Base-by-base conservation (phyloP, 2,113 vertebrate species). In the Taurulus bubalis region DNA sequence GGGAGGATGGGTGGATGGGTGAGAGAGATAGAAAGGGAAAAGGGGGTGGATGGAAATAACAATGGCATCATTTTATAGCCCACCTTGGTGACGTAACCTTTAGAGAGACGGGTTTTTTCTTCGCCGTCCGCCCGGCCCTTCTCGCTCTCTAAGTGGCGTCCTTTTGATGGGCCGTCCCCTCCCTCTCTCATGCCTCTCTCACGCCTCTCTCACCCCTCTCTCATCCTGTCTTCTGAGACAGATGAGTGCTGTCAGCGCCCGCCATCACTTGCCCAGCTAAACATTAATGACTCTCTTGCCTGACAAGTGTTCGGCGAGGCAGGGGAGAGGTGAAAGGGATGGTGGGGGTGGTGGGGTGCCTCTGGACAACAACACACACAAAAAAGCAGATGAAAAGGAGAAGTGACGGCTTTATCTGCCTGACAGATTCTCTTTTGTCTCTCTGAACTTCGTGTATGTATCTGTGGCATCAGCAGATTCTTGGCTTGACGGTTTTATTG, bases 401-500 rank as follows among this genome's bases (percentile, higher is more conserved):
- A 86, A 92, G 80, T 90, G 90, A 93, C 84, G 91, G 79, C 91
- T 90, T 90, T 83, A 87, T 93, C 87, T 85, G 88, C 85, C 70
- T 94, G 94, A 92, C 91, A 94, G 89, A 82, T 85, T 83, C 89
- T 76, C 88, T 89, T 92, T 94, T 93, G 91, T 94, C 89, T 89
- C 63, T 82, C 83, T 85, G 78, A 91, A 89, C 80, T 88, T 93
- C 59, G 64, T 92, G 80, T 90, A 91, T 90, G 89, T 91, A 93
- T 95, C 89, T 94, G 94, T 95, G 84, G 82, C 89, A 95, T 96
- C 95, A 96, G 95, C 95, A 95, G 87, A 95, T 95, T 96, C 94
- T 83, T 92, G 92, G 90, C 85, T 89, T 90, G 82, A 90, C 92
- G 87, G 84, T 91, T 94, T 94, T 93, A 93, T 94, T 87, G 86